Evolutionary conservation across 1,140 invertebrate genomes (phyloP), one percentile per base, ranked within the genome.

Genomic region (Stegodyphus mimosarum): DNA sequence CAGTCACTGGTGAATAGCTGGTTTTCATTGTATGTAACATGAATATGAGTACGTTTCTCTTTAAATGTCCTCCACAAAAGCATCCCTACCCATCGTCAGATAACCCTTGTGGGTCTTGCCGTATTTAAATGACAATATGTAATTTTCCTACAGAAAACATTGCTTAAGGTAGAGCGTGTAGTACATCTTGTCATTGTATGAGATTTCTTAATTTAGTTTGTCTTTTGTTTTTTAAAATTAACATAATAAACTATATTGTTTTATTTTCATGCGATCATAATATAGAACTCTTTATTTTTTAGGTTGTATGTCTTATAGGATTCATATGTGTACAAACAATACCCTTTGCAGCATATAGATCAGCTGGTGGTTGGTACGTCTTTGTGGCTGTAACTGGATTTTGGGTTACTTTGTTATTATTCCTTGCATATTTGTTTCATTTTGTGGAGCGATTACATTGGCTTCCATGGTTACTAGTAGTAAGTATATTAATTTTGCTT

Each of bases 381-480:
- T 95, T 95, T 89, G 94, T 97, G 4, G 92, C 95, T 0, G 95
- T 96, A 93, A 93, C 93, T 49, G 96, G 94, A 18, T 95, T 97
- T 89, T 96, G 95, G 93, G 94, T 95, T 83, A 96, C 95, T 0
- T 93, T 94, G n/a, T 94, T 96, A 70, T 90, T 97, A 11, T 92
- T 97, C 18, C 92, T 94, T 0, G 92, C 97, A 75, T 97, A 97
- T 90, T 88, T 96, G 72, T 95, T 97, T 89, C 95, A 97, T 89
- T 92, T 97, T 9, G 92, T 97, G 86, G 95, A 96, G 89, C 95
- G 95, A 89, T 94, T 95, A 88, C 94, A 94, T 89, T 94, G 93
- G 90, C 94, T 97, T 86, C 96, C 96, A 0, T 98, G 96, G 96
- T 89, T 95, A 48, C 94, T 95, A 90, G 93, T 96, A 88, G 96